Evolutionary conservation across 2,797 vertebrate species (phyloP), one percentile per base, ranked within the genome.

Genomic region (Myotis pilosus): DNA sequence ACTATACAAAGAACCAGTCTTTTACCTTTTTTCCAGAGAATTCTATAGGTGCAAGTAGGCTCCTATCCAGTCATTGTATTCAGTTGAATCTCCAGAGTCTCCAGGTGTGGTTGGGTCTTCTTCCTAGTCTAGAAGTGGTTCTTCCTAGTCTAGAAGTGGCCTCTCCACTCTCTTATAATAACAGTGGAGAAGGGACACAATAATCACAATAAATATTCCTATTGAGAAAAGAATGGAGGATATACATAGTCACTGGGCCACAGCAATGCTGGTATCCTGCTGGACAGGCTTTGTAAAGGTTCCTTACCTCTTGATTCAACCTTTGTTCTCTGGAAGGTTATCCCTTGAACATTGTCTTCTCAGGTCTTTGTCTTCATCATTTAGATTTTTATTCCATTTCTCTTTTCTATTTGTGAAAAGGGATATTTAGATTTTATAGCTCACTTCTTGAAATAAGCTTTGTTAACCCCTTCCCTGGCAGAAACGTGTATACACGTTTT

Each of bases 331-430:
- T 66, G 5, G 25, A 82, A 89, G 62, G n/a, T 64, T 25, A 71
- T 15, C 8, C 33, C 23, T 68, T 87, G 71, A 83, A 82, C 53
- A 75, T 38, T n/a, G 25, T 47, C 41, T 25, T 85, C 3, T 28
- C 20, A n/a, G 23, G 28, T 79, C 60, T 49, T 23, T 82, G 20
- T 79, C 66, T 76, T 36, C 28, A 38, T 36, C 12, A 19, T 75
- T 84, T 89, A 51, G 20, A 66, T 76, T 80, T 84, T 95, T 89
- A 66, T 28, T 76, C n/a, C 36, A 64, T 78, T 94, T 86, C 53
- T 25, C 86, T 82, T 82, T 25, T 47, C 6, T 92, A 30, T 38
- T 87, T 82, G 30, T n/a, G 23, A 36, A 95, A 94, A 83, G 3
- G 16, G 8, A 7, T 72, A 28, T 47, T 60, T 60, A 92, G 55